A percentile compares a stretch with the other conserved stretches of the same genome.
These are phyloP conservation scores for Pseudomugil gertrudae DNA, from an alignment of 2,797 vertebrate species.

Conservation along the genomic window DNA sequence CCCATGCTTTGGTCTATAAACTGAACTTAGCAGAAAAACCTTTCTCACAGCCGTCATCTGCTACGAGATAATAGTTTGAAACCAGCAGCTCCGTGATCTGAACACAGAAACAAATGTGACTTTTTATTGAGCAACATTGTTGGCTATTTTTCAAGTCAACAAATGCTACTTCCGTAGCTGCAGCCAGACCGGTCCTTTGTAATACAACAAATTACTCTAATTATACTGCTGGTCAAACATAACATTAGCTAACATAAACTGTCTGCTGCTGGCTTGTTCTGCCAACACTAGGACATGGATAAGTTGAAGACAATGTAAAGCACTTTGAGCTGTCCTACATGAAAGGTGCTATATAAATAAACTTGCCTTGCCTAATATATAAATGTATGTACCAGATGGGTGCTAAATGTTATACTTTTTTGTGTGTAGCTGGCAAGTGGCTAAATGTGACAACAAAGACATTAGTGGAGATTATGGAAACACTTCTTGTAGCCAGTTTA, in stretches of 20 bases:
- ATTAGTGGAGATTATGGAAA: not conserved
- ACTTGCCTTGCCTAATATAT: too few species aligned
- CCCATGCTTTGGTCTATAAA: conserved; percentile 3
- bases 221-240: conserved; percentile 27
- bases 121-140: conserved; percentile 27
- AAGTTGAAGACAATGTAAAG: too few species aligned
- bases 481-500: not conserved
- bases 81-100: conserved; percentile 7
- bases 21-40: not conserved
- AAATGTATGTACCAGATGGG: conserved; percentile 11
- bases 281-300: conserved; percentile 2
- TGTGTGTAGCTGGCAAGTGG: conserved; percentile 5
- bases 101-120: conserved; percentile 11
- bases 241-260: conserved; percentile 29
- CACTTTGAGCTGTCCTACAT: too few species aligned
- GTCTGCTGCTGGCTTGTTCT: conserved; percentile 30
- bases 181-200: not conserved
- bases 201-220: conserved; percentile 32
- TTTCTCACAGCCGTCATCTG: not conserved
- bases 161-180: conserved; percentile 14
- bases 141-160: conserved; percentile 25
- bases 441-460: not conserved
- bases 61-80: not conserved
- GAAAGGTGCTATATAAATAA: too few species aligned
- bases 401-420: conserved; percentile 1